phyloP scores from a whole-genome alignment of 2,888 invertebrate species.

The Gymnoscelis rufifasciata region DNA sequence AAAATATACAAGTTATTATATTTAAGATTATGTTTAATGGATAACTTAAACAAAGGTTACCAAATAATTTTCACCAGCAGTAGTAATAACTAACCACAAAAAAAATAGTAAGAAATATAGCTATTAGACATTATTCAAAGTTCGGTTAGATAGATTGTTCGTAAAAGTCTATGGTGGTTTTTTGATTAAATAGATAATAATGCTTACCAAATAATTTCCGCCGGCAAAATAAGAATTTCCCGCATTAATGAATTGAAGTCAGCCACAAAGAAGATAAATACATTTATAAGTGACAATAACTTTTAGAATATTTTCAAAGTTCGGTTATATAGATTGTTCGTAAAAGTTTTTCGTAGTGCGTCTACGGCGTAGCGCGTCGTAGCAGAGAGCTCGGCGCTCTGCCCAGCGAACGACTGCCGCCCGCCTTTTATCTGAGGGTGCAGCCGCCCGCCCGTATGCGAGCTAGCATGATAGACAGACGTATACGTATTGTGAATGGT shows the following conservation, averaged over 20 bases:
- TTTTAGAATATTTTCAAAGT: not conserved
- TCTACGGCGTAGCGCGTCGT: slow-evolving; percentile 42
- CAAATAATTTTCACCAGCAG: too few relatives aligned
- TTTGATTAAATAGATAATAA: too few relatives aligned
- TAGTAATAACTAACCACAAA: too few relatives aligned
- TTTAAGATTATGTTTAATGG: too few relatives aligned
- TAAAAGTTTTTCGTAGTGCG: slow-evolving; percentile 48
- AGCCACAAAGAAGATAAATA: too few relatives aligned
- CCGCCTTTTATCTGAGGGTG: slow-evolving; percentile 52
- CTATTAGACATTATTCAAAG: too few relatives aligned
- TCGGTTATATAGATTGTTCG: slow-evolving; percentile 21
- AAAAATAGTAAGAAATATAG: too few relatives aligned
- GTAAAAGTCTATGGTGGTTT: too few relatives aligned
- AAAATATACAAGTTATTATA: too few relatives aligned
- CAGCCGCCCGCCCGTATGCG: slow-evolving; percentile 27
- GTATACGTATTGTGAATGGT: not conserved
- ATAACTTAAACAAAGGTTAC: too few relatives aligned
- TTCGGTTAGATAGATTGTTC: too few relatives aligned
- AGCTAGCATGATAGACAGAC: not conserved
- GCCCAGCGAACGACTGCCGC: slow-evolving; percentile 43
- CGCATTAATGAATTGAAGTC: not conserved
- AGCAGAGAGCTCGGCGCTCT: slow-evolving; percentile 57
- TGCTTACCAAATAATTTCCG: slow-evolving; percentile 34
- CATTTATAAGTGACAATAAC: slow-evolving; percentile 11
- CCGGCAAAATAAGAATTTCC: slow-evolving; percentile 15